Base-by-base conservation (phyloP, 1,140 invertebrate species). In the Lanistes nyassanus region DNA sequence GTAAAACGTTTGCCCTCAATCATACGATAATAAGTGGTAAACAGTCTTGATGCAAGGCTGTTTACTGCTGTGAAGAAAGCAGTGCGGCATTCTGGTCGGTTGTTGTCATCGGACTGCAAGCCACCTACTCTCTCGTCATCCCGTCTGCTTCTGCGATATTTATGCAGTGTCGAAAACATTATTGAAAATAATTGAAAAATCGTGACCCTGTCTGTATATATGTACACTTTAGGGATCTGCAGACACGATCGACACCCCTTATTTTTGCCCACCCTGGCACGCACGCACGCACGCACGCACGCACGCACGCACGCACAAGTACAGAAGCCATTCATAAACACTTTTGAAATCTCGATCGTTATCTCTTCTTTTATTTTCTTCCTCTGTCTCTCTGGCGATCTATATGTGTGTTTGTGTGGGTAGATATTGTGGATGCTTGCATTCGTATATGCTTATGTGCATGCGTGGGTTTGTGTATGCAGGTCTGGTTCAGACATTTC, bases 141-240 rank as follows among this genome's bases (percentile, higher is more conserved):
- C 36, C 39, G 64, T 66, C 19, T 66, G 64, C 47, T 36, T 66
- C 36, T 66, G 64, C 47, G 64, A 36, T 65, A 6, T 39, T 31
- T 36, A 13, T 9, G 29, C 13, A 23, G 2, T 31, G 34, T 31
- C 39, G 62, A 36, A 16, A 47, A n/a, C 29, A 16, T 47, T n/a
- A 21, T 3, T 47, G 39, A 47, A 16, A n/a, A 9, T 68, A 26
- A n/a, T n/a, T 47, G 66, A 11, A 26, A n/a, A n/a, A 47, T n/a
- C 51, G 66, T 68, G 39, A 47, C 37, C 51, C n/a, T 68, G 66
- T 47, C n/a, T 42, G 64, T 66, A 13, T 39, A n/a, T 39, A 67
- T n/a, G 16, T 42, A 9, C n/a, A 36, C 34, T 4, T 4, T 16
- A n/a, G 26, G 26, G 6, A 37, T 66, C 5, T 31, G 31, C 23